Base-by-base conservation (phyloP, 64 coral and sea anemone species). In the Porites lutea region DNA sequence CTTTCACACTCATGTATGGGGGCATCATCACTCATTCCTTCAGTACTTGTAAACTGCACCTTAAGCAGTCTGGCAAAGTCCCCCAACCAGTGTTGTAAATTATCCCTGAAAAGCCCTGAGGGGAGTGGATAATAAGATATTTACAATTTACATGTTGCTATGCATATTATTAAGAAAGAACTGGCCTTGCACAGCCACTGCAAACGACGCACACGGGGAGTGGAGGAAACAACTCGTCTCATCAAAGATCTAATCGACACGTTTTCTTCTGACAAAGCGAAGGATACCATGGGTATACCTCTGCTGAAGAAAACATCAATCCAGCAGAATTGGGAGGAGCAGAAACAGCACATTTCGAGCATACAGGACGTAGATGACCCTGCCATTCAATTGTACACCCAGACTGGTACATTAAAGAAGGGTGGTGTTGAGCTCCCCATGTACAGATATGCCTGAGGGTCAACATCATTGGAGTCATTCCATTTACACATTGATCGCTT, bases 391-490 rank as follows among this genome's bases (percentile, higher is more conserved):
- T 14, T 95, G 0, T 95, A 95, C 53, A 66, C 47, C 0, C 53
- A 77, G 60, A 79, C 48, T 2, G 93, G 93, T 3, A 61, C 52
- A 4, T 5, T 86, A 13, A 44, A 6, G 13, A 95, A 95, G 52
- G 93, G 71, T 18, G 67, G 65, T 19, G 57, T 85, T 0, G 21
- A 45, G 20, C 74, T 94, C 0, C 87, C 79, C 4, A 37, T 59
- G 8, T 95, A 95, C 62, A 76, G 93, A 70, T 90, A 88, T 65
- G 93, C 93, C 47, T 48, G 88, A 51, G 81, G 80, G 3, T 95
- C 87, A 4, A 95, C 79, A 18, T 86, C 80, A 2, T 51, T 90
- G 51, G 88, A 95, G 66, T 95, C 88, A 45, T 95, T 95, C 93
- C 88, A 90, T 11, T 50, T 79, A 37, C 93, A 95, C n/a, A 20